Evolutionary conservation across 2,113 vertebrate species (phyloP), one percentile per base, ranked within the genome.

Genomic region (Callipepla californica): DNA sequence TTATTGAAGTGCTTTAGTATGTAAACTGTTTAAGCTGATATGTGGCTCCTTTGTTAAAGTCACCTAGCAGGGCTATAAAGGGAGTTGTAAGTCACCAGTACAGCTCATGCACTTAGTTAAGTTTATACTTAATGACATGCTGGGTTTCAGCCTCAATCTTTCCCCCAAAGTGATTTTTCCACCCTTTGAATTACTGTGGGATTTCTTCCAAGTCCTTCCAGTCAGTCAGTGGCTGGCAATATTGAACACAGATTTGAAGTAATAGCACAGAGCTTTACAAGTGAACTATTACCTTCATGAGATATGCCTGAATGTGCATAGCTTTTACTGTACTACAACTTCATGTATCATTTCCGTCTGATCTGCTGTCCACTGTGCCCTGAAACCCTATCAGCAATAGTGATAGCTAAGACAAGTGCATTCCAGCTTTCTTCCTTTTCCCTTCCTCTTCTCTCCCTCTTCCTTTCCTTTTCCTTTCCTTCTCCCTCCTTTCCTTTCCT

Each of bases 191-290:
- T 91, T 1, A 3, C 62, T 85, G 65, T 85, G 72, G 93, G 93
- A 91, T 85, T 91, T 87, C 47, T 94, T 91, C 93, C 94, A 96
- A 21, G 65, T 87, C 61, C 61, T 93, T 94, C 87, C 68, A 95
- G 87, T 85, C 82, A 95, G 89, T 68, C 72, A 59, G 87, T 72
- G 76, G 76, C 76, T 95, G 91, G 93, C 66, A 61, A 80, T 68
- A 63, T 57, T 88, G 91, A 95, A 77, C 45, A 50, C 17, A 57
- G 78, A 42, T 53, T 19, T 32, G 44, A 85, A 87, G 34, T 22
- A 90, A 59, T 25, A 75, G 36, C 51, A 80, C 38, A 75, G 81
- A 85, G 75, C 61, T 87, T 87, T 57, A 65, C 57, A 68, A 2
- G 5, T 50, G 63, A 61, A 80, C 47, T 91, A 7, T 65, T 83